These are phyloP conservation scores for Eristalis intricaria DNA, from an alignment of 2,888 invertebrate genomes.

Conservation along the genomic window DNA sequence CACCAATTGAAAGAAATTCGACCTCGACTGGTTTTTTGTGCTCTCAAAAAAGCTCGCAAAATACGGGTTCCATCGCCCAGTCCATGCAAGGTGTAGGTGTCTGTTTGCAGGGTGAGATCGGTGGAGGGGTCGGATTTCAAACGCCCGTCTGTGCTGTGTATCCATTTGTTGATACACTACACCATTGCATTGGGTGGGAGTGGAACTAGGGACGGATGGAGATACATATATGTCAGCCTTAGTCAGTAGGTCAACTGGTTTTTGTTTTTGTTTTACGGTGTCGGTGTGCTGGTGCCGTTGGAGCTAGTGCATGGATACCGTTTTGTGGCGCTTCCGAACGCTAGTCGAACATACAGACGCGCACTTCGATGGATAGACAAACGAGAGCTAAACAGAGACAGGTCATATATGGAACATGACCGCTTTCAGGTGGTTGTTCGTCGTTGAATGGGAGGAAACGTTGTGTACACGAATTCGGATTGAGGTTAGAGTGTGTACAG, in stretches of 20 bases:
- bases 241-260: constrained; percentile 60
- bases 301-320: constrained; percentile 20
- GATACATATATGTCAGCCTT: constrained; percentile 6
- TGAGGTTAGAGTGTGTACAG: constrained; percentile 42
- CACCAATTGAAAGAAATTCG: constrained; percentile 37
- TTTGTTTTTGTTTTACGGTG: constrained; percentile 21
- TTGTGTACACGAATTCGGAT: constrained; percentile 36
- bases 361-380: constrained; percentile 35
- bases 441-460: constrained; percentile 26
- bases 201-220: neutral
- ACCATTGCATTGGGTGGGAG: constrained; percentile 17
- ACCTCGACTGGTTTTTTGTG: constrained; percentile 44
- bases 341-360: constrained; percentile 35
- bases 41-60: neutral
- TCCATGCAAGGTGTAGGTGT: constrained; percentile 18
- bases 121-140: neutral
- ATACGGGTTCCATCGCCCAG: constrained; percentile 16
- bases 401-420: constrained; percentile 32
- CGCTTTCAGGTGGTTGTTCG: constrained; percentile 50
- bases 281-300: constrained; percentile 6
- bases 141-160: constrained; percentile 1
- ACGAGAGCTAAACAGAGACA: neutral
- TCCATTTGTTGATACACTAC: constrained; percentile 1
- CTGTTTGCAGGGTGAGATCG: neutral
- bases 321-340: constrained; percentile 52